Conservation (phyloP, 2,113 vertebrate genomes). For the Pan troglodytes region DNA sequence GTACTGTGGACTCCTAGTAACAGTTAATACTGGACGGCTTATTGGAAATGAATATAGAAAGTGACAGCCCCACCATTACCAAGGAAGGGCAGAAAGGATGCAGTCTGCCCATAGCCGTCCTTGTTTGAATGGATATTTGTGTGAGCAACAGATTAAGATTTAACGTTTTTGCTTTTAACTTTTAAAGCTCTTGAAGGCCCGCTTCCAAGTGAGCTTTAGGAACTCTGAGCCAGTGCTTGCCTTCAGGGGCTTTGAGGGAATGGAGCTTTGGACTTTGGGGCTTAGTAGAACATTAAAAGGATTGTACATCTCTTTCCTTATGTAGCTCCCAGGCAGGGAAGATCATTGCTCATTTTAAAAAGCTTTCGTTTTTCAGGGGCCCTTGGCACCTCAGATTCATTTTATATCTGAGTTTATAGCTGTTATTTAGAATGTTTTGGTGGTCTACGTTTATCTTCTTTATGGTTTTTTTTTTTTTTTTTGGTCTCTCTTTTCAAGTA, state of each 20-base stretch:
- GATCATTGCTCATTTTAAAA: constrained; percentile 67
- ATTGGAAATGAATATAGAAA: not conserved
- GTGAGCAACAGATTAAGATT: constrained; percentile 19
- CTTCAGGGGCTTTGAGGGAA: constrained; percentile 34
- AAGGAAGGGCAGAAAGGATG: not conserved
- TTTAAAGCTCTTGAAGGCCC: constrained; percentile 59
- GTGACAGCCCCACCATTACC: not conserved
- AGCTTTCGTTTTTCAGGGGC: constrained; percentile 48
- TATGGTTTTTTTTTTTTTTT: not conserved
- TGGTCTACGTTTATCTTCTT: constrained; percentile 18
- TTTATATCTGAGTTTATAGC: constrained; percentile 38
- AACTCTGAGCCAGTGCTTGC: constrained; percentile 31
- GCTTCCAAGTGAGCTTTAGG: constrained; percentile 26
- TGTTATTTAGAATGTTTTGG: constrained; percentile 14
- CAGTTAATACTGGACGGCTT: not conserved
- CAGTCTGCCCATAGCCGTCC: not conserved
- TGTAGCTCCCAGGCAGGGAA: constrained; percentile 7
- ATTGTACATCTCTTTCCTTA: constrained; percentile 22
- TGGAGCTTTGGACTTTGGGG: constrained; percentile 10
- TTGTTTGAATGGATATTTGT: not conserved
- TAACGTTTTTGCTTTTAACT: constrained; percentile 55
- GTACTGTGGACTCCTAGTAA: not conserved
- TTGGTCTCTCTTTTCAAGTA: not conserved
- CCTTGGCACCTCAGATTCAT: constrained; percentile 33
- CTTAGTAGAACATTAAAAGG: constrained; percentile 58